Conservation (phyloP, 2,797 vertebrate genomes). For the Hypotaenidia philippensis region DNA sequence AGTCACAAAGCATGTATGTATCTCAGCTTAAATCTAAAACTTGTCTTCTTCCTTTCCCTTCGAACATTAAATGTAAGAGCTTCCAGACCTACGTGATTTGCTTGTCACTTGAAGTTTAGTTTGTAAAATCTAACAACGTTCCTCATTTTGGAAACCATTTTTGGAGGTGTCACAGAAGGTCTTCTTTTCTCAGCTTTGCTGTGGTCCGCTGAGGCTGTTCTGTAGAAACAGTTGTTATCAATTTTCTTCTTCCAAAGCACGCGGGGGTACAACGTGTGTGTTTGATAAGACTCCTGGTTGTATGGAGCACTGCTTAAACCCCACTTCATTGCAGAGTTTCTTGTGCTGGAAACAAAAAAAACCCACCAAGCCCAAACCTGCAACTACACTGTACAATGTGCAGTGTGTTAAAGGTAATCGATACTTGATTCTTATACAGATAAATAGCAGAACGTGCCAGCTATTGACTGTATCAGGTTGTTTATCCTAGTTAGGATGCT, state of each 20-base stretch:
- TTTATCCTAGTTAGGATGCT: background rate
- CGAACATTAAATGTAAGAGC: background rate
- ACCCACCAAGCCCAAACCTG: background rate
- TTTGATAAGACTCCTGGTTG: background rate
- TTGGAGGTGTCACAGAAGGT: background rate
- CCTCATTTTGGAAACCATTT: background rate
- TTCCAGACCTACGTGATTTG: background rate
- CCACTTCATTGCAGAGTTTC: background rate
- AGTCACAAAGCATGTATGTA: background rate
- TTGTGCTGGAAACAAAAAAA: background rate
- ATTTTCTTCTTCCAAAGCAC: background rate
- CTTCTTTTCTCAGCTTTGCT: background rate
- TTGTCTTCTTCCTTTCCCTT: slow-evolving; percentile 3
- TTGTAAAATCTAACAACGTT: background rate
- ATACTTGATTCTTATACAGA: background rate
- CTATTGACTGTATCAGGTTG: background rate
- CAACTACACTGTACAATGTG: background rate
- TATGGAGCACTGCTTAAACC: background rate
- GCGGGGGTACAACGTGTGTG: too few relatives aligned
- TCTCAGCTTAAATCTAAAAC: background rate
- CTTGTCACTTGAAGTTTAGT: background rate
- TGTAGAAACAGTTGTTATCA: background rate
- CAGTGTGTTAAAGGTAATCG: background rate
- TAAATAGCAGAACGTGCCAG: background rate
- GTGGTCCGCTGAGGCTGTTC: background rate